Evolutionary conservation across 1,140 invertebrate genomes (phyloP), one percentile per base, ranked within the genome.

Genomic region (Colletes gigas): DNA sequence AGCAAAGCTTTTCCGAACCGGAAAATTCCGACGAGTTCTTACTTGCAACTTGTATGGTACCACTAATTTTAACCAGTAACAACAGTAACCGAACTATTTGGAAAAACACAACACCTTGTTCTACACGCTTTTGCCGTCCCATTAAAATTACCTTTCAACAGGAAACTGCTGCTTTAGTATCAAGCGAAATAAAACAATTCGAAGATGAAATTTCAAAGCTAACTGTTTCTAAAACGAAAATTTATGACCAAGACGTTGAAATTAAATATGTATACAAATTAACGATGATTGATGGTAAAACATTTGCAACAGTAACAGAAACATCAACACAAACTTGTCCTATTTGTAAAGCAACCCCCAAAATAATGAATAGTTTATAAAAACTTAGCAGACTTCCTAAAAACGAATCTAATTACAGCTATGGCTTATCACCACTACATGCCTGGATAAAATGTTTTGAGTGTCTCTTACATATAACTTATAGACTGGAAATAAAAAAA

Each of bases 391-490:
- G 7, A 59, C 9, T 8, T 7, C n/a, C 57, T 8, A 59, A 9
- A 5, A 59, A 21, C 8, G 10, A 0, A 9, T n/a, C 30, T 1
- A 9, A 21, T 21, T 59, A 59, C 8, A 8, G 21, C 15, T 70
- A 55, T 39, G 54, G 54, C 12, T 39, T 72, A 62, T 72, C 70
- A 47, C 0, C 3, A 4, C 57, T 72, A 6, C 70, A 72, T 72
- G 55, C 50, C 4, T 72, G 41, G 70, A 62, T 62, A 3, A 59
- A 21, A 62, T 21, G 70, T 62, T 19, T 59, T 6, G 57, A 62
- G 19, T 62, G 70, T 62, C 3, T 59, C 4, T 50, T 72, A 12
- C 70, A 62, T 14, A 60, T 72, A 19, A 50, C 57, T 0, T 72
- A 72, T 62, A 14, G 59, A 6, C 39, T 72, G 3, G 57, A 62